Percentiles rank a stretch among this genome's conserved stretches.
phyloP scores from a whole-genome alignment of 1,140 invertebrate genomes.

The Popillia japonica region DNA sequence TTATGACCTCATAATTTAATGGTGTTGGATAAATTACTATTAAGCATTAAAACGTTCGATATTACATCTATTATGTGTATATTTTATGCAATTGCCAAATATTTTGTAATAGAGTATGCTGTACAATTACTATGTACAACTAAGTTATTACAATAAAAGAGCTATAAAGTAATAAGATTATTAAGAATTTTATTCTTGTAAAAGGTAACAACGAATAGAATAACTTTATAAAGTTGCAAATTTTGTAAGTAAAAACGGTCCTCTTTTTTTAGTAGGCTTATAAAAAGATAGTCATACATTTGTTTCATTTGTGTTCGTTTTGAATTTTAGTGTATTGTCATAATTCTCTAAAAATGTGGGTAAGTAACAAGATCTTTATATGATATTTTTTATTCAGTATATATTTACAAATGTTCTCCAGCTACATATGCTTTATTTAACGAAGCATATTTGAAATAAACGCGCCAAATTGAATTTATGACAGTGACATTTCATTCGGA shows the following conservation, averaged over 20 bases:
- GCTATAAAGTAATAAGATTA: too few species aligned
- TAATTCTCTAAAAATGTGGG: conserved; percentile 40
- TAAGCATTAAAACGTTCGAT: too few species aligned
- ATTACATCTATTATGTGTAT: too few species aligned
- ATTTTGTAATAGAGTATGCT: too few species aligned
- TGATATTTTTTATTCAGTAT: not conserved
- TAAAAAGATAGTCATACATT: conserved; percentile 38
- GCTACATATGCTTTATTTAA: not conserved
- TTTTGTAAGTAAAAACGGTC: not conserved
- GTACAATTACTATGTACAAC: too few species aligned
- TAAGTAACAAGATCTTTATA: conserved; percentile 31
- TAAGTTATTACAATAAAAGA: too few species aligned
- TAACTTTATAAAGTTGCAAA: not conserved
- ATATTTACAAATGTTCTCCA: not conserved
- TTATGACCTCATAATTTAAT: too few species aligned
- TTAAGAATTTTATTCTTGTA: too few species aligned
- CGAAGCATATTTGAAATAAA: not conserved
- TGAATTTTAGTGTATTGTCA: conserved; percentile 42
- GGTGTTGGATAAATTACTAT: too few species aligned
- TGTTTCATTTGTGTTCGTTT: conserved; percentile 42
- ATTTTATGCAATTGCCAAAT: too few species aligned
- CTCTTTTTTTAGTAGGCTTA: conserved; percentile 3
- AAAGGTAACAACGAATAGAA: not conserved
- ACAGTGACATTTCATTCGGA: conserved; percentile 16
- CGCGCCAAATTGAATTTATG: not conserved